A percentile compares a stretch with the other conserved stretches of the same genome.
Evolutionary conservation across 2,888 invertebrate species (phyloP).

Genomic region (Lysandra bellargus): DNA sequence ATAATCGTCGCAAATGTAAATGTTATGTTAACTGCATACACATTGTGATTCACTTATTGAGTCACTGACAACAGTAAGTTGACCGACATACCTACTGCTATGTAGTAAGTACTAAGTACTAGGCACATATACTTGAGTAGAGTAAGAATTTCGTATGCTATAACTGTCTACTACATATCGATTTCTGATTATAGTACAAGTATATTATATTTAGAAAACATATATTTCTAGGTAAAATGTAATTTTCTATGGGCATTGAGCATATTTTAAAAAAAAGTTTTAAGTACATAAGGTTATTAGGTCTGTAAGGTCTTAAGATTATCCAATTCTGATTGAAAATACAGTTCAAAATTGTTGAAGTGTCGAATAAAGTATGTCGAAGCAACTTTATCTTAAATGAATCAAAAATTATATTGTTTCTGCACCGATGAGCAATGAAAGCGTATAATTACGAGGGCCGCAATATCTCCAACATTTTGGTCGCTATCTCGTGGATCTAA

Average conservation of each 20-base stretch:
- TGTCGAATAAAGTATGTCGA: not conserved
- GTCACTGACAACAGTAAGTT: slow-evolving; percentile 31
- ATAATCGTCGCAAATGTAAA: slow-evolving; percentile 10
- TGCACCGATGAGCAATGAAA: not conserved
- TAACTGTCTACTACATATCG: no score
- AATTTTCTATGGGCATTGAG: no score
- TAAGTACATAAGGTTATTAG: not conserved
- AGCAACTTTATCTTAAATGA: not conserved
- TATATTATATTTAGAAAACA: no score
- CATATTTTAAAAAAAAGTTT: no score
- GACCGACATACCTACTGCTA: slow-evolving; percentile 30
- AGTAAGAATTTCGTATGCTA: not conserved
- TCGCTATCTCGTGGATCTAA: slow-evolving; percentile 22
- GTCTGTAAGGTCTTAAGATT: not conserved
- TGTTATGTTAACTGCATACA: slow-evolving; percentile 19
- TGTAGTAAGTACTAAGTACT: no score
- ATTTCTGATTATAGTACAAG: no score
- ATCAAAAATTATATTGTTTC: not conserved
- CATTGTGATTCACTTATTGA: slow-evolving; percentile 29
- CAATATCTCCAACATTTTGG: slow-evolving; percentile 4
- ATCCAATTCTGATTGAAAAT: not conserved
- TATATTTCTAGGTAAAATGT: not conserved
- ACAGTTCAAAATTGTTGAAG: not conserved
- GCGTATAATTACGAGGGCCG: not conserved
- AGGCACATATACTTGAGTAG: not conserved